phyloP scores from a whole-genome alignment of 2,113 vertebrate genomes.

The Mystacornis crossleyi region DNA sequence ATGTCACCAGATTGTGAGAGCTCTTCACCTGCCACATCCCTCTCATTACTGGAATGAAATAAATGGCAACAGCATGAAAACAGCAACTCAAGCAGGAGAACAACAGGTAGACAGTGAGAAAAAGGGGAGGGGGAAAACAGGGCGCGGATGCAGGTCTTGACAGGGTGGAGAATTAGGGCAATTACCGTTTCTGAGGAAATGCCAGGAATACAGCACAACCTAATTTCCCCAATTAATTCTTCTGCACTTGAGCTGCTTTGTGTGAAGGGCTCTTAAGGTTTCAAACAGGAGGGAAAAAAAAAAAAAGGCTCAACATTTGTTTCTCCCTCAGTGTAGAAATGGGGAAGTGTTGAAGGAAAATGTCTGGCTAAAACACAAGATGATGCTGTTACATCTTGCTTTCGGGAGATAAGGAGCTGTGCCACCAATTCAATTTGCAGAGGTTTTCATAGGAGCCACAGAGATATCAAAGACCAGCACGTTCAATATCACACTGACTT shows the following conservation, averaged over 20 bases:
- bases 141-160: constrained; percentile 26
- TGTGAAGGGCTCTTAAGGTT: constrained; percentile 35
- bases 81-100: constrained; percentile 46
- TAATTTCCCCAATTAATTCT: constrained; percentile 80
- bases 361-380: background rate
- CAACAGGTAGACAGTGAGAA: constrained; percentile 2
- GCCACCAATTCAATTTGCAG: background rate
- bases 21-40: constrained; percentile 54
- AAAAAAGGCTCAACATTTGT: background rate
- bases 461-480: background rate
- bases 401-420: background rate
- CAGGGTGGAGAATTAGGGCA: constrained; percentile 70
- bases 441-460: background rate
- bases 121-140: background rate
- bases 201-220: constrained; percentile 75
- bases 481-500: constrained; percentile 29
- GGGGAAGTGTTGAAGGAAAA: background rate
- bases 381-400: constrained; percentile 1
- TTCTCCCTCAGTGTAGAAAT: background rate
- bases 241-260: constrained; percentile 34
- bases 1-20: constrained; percentile 39
- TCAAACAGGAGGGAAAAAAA: background rate
- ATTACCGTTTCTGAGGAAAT: constrained; percentile 70
- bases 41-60: constrained; percentile 53
- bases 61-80: constrained; percentile 54